Evolutionary conservation across 2,888 invertebrate genomes (phyloP).

Genomic region (Tryphoninae sp.): DNA sequence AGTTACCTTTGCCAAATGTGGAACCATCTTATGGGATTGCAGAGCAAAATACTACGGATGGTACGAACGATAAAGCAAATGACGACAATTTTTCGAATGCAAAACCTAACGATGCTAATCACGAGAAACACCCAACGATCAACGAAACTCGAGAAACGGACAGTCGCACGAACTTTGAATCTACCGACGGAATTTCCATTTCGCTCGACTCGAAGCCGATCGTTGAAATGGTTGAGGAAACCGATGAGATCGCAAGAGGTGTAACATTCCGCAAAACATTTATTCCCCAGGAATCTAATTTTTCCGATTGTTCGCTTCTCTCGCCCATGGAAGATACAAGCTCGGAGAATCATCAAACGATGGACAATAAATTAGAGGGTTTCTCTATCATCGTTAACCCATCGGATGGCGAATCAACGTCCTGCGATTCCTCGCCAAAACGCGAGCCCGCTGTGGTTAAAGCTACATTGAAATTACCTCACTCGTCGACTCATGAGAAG

Average conservation of each 20-base stretch:
- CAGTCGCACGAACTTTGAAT: neutral
- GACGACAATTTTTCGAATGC: neutral
- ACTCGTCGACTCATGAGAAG: conserved; percentile 33
- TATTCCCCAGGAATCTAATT: conserved; percentile 31
- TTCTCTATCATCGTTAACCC: conserved; percentile 16
- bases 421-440: conserved; percentile 48
- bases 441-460: conserved; percentile 13
- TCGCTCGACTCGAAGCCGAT: neutral
- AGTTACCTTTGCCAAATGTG: conserved; percentile 54
- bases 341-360: neutral
- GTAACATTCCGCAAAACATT: conserved; percentile 46
- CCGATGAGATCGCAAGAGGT: conserved; percentile 42
- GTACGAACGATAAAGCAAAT: neutral
- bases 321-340: conserved; percentile 17
- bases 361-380: conserved; percentile 6
- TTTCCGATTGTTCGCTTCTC: conserved; percentile 48
- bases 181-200: neutral
- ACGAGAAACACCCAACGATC: no score
- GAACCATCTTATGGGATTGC: conserved; percentile 12
- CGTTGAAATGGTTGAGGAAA: conserved; percentile 15
- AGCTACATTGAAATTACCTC: conserved; percentile 15
- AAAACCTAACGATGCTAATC: neutral
- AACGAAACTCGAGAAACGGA: neutral
- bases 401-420: conserved; percentile 45
- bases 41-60: conserved; percentile 6